phyloP scores from a whole-genome alignment of 2,888 invertebrate genomes.

The Agelastica alni region DNA sequence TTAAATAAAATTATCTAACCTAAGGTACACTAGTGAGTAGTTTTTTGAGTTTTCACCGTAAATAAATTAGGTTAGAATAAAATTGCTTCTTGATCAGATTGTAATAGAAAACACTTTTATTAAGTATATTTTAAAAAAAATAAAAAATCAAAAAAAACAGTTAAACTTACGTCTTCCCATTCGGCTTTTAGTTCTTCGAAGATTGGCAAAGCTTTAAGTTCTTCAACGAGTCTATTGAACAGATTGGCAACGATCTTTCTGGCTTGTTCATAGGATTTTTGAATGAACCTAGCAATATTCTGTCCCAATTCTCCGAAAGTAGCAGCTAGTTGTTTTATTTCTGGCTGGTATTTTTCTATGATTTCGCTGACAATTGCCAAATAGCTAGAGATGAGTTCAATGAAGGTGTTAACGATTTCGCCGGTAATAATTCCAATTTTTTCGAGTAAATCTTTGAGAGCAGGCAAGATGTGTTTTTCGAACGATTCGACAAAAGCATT shows the following conservation, averaged over 20 bases:
- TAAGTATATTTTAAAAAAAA: too few species aligned
- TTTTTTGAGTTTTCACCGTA: too few species aligned
- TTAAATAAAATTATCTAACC: too few species aligned
- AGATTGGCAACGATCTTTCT: slow-evolving; percentile 57
- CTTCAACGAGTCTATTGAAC: slow-evolving; percentile 56
- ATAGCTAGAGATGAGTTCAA: slow-evolving; percentile 52
- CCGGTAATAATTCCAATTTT: slow-evolving; percentile 57
- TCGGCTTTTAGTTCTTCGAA: slow-evolving; percentile 58
- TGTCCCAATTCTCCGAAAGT: slow-evolving; percentile 59
- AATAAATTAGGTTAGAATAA: too few species aligned
- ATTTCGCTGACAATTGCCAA: slow-evolving; percentile 62
- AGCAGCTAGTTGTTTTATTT: slow-evolving; percentile 65
- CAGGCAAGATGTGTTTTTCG: slow-evolving; percentile 52
- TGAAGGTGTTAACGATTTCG: slow-evolving; percentile 58
- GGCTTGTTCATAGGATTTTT: slow-evolving; percentile 54
- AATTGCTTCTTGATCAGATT: too few species aligned
- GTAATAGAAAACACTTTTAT: too few species aligned
- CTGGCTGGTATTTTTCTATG: slow-evolving; percentile 68
- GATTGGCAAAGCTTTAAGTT: slow-evolving; percentile 61
- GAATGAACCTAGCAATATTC: slow-evolving; percentile 55
- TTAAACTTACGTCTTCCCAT: slow-evolving; percentile 53
- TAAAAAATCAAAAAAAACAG: too few species aligned
- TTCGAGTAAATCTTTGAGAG: slow-evolving; percentile 54
- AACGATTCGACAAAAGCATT: slow-evolving; percentile 49
- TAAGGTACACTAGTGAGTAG: too few species aligned